These are phyloP conservation scores for Pocillopora verrucosa DNA, from an alignment of 64 coral and sea anemone genomes.

Conservation along the genomic window DNA sequence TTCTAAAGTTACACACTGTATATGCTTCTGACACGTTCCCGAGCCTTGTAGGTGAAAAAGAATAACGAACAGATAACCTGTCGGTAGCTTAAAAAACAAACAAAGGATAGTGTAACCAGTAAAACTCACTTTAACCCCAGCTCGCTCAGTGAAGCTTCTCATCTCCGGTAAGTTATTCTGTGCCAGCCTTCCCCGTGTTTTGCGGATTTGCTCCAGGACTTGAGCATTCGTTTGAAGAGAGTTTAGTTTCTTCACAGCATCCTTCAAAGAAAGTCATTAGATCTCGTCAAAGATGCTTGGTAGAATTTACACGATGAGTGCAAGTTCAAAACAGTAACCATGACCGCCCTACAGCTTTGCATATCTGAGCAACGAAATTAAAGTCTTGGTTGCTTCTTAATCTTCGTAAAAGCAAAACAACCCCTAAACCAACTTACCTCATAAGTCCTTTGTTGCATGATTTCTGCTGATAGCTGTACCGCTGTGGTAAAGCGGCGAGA, in stretches of 20 bases:
- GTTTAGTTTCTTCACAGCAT: constrained; percentile 89
- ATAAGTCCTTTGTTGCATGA: constrained; percentile 32
- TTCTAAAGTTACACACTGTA: too few relatives aligned
- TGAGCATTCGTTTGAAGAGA: constrained; percentile 90
- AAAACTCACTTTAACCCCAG: constrained; percentile 71
- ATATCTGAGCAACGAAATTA: background rate
- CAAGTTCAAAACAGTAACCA: background rate
- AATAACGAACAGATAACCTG: background rate
- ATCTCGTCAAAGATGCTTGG: background rate
- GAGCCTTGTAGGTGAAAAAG: background rate
- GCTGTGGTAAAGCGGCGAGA: constrained; percentile 22
- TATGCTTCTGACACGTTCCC: background rate
- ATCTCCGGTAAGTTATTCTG: constrained; percentile 77
- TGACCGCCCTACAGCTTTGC: background rate
- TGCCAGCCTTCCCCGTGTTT: constrained; percentile 38
- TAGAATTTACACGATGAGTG: background rate
- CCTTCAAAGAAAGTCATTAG: constrained; percentile 33
- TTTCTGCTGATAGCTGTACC: background rate
- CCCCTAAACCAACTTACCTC: background rate
- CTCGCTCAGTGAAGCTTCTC: constrained; percentile 70
- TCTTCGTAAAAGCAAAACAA: background rate
- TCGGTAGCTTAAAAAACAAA: background rate
- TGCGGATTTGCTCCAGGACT: constrained; percentile 69
- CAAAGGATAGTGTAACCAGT: background rate
- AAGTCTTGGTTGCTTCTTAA: background rate